Base-by-base conservation (phyloP, 2,113 vertebrate species). In the Leucopsar rothschildi region DNA sequence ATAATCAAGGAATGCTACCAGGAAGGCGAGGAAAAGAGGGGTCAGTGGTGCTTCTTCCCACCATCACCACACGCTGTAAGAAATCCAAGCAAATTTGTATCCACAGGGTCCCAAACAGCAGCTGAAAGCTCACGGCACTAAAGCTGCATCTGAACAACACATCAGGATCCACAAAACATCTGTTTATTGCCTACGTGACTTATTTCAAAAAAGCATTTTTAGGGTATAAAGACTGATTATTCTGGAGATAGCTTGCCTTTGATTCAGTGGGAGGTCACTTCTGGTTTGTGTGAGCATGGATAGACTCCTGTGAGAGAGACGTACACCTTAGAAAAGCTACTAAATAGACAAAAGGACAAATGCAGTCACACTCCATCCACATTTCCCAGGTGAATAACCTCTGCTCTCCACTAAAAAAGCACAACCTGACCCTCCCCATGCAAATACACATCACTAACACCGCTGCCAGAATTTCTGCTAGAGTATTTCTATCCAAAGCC, bases 371-470 rank as follows among this genome's bases (percentile, higher is more conserved):
- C 39, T 29, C 83, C 18, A 61, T 20, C 25, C 53, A 42, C 0
- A 0, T 45, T 70, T 61, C 63, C 42, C n/a, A 72, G 35, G 14
- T 5, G n/a, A 68, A 39, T 0, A 0, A 84, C 15, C 61, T 66
- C 63, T 81, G 52, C 19, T 66, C 33, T 31, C 17, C 35, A 28
- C 35, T 28, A 11, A 78, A 50, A 15, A 57, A 56, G 20, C 78
- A 79, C 33, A 72, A 10, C 15, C 17, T 29, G n/a, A n/a, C 40
- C 37, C 31, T 73, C 17, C 24, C 6, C 42, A 56, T 3, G 2
- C 3, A 16, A 50, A 59, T 0, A 31, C 11, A 40, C 22, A 82
- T n/a, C 0, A 0, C 35, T 15, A 22, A 20, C 47, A 60, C 20
- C 8, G 22, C 3, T 1, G 20, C 17, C 17, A 44, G 22, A 91